Conservation (phyloP, 2,113 vertebrate species). For the Pao palembangensis region DNA sequence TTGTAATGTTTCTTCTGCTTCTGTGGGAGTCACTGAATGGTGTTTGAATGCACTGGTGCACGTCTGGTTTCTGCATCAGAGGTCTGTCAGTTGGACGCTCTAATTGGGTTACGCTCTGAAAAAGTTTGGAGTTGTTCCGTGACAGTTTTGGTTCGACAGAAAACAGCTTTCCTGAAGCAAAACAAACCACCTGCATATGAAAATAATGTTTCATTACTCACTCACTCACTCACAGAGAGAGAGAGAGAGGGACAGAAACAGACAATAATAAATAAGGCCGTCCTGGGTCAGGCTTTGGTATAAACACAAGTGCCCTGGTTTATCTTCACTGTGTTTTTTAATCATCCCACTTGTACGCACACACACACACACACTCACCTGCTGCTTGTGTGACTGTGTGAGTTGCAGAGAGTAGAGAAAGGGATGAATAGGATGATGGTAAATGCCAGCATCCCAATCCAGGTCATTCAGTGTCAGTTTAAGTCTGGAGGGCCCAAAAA, state of each 20-base stretch:
- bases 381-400: constrained; percentile 10
- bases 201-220: too few relatives aligned
- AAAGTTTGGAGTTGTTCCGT: neutral
- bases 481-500: constrained; percentile 51
- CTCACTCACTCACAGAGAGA: neutral
- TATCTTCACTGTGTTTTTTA: constrained; percentile 31
- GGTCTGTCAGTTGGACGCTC: neutral
- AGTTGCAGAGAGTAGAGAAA: constrained; percentile 15
- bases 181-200: neutral
- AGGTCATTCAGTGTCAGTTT: constrained; percentile 46
- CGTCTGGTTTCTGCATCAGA: neutral
- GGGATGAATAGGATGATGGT: constrained; percentile 1
- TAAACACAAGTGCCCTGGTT: constrained; percentile 50
- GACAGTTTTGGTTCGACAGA: too few relatives aligned
- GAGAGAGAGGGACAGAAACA: neutral
- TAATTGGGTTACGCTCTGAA: too few relatives aligned
- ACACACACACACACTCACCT: constrained; percentile 23
- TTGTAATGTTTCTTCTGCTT: neutral
- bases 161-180: neutral
- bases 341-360: constrained; percentile 33
- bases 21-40: neutral
- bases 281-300: constrained; percentile 44
- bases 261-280: constrained; percentile 32
- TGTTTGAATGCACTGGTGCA: too few relatives aligned
- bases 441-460: constrained; percentile 38